phyloP scores from a whole-genome alignment of 2,888 invertebrate genomes.

The Eupithecia subfuscata region DNA sequence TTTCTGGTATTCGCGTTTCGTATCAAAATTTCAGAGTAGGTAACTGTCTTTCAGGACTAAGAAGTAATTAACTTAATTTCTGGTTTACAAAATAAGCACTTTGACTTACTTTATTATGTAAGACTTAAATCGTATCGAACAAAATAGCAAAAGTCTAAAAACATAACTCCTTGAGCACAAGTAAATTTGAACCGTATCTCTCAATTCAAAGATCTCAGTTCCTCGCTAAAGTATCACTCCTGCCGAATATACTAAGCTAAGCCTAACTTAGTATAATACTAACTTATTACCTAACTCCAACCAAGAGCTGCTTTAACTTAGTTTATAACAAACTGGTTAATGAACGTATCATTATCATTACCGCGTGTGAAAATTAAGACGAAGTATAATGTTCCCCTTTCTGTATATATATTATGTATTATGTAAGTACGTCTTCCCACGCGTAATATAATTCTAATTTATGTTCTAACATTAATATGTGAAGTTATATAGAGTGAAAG shows the following conservation, averaged over 20 bases:
- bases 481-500: background rate
- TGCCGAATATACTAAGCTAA: background rate
- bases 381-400: slow-evolving; percentile 20
- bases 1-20: too few species aligned
- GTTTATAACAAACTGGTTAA: background rate
- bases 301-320: background rate
- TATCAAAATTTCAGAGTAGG: too few species aligned
- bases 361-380: slow-evolving; percentile 29
- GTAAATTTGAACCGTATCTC: background rate
- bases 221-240: background rate
- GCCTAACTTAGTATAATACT: background rate
- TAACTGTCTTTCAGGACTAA: too few species aligned
- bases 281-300: slow-evolving; percentile 3
- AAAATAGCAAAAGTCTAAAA: too few species aligned
- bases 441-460: background rate
- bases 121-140: too few species aligned
- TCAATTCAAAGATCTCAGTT: background rate
- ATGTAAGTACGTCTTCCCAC: too few species aligned
- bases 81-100: too few species aligned
- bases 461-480: background rate
- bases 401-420: too few species aligned
- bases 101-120: too few species aligned
- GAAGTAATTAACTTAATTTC: too few species aligned
- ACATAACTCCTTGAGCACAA: too few species aligned
- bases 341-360: background rate